A percentile compares a stretch with the other conserved stretches of the same genome.
Conservation (phyloP, 2,113 vertebrate species). For the Microcebus murinus region DNA sequence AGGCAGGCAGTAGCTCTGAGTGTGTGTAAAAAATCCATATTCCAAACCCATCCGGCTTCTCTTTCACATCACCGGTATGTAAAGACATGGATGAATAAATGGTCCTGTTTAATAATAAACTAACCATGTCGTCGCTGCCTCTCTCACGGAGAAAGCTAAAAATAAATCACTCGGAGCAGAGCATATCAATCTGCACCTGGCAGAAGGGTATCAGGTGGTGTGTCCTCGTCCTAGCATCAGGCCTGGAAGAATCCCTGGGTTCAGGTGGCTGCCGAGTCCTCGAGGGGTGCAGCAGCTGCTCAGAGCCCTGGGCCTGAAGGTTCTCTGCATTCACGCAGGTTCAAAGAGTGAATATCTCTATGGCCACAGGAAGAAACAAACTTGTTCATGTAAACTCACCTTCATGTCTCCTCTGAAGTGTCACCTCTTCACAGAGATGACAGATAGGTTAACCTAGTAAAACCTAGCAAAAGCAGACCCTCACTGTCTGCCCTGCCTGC, state of each 20-base stretch:
- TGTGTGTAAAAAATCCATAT: background rate
- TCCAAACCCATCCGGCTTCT: background rate
- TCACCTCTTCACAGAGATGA: background rate
- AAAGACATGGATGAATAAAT: background rate
- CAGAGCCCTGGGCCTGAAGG: background rate
- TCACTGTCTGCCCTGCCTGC: background rate
- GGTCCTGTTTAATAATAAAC: conserved; percentile 55
- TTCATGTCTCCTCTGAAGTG: background rate
- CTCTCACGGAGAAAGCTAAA: conserved; percentile 24
- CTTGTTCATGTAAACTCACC: background rate
- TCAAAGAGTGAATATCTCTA: background rate
- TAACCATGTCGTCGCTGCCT: background rate
- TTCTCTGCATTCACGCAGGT: accelerated
- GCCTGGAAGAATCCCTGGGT: background rate
- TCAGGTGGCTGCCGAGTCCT: background rate
- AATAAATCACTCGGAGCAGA: background rate
- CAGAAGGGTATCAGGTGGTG: background rate
- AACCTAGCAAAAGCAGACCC: background rate
- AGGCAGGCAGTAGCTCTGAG: background rate
- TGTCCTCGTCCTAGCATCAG: background rate
- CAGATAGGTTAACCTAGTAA: background rate
- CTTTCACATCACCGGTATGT: background rate
- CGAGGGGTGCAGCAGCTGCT: accelerated
- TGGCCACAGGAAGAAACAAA: accelerated
- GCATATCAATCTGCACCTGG: background rate